Evolutionary conservation across 2,797 vertebrate genomes (phyloP), one percentile per base, ranked within the genome.

Genomic region (Enteromius paludinosus): DNA sequence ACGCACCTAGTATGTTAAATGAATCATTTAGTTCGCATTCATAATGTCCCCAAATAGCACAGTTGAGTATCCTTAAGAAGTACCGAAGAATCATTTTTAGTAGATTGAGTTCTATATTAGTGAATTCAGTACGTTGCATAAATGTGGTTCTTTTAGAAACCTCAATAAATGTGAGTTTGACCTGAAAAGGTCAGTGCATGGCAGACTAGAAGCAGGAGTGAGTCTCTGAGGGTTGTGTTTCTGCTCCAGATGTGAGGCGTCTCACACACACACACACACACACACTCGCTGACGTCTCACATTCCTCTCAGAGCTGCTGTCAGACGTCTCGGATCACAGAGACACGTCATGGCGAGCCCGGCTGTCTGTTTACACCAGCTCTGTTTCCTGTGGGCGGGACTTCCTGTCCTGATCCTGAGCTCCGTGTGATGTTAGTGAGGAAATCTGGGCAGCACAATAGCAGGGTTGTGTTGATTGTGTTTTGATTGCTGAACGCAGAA

Each of bases 291-390:
- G 61, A 66, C 45, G 28, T 65, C 65, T 86, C 61, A 43, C 85
- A 86, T 88, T 89, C 85, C 85, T 80, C 68, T 64, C 84, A 75
- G 14, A 15, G 59, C 70, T 77, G 12, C 78, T 62, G 59, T 54
- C 71, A 65, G 15, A 56, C 20, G 5, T 2, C 18, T 61, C 30
- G 3, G 20, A 47, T 45, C 15, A 28, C 61, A 69, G 62, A 17
- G 38, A 76, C 38, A 35, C 66, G 52, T 49, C 62, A 61, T 61
- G 30, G 2, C 20, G n/a, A 65, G 8, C 75, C n/a, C 69, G 28
- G 79, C 33, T 76, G 41, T 20, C 47, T 66, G 72, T 76, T 68
- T 68, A 28, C 14, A 2, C 18, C 33, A 12, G 64, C 7, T 28
- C 4, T 70, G 7, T 62, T 45, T 76, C 52, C 52, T 25, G 23